phyloP scores from a whole-genome alignment of 92 coral and sea anemone genomes.

The Umimayanthus kanabou region DNA sequence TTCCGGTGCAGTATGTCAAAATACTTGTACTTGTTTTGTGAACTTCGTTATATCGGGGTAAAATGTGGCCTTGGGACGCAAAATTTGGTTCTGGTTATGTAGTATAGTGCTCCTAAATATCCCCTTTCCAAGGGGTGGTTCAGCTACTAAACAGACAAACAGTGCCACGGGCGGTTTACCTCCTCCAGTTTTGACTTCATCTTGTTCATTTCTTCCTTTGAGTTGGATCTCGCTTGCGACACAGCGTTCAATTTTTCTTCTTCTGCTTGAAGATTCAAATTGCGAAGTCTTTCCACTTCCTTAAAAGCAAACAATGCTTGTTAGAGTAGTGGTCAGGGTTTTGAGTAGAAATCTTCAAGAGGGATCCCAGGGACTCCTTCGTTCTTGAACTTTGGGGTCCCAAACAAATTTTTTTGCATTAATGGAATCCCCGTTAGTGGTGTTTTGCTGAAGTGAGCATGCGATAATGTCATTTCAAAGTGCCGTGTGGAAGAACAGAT shows the following conservation, averaged over 20 bases:
- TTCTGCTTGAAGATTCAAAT: conserved; percentile 78
- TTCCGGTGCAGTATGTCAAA: too few species aligned
- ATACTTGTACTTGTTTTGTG: too few species aligned
- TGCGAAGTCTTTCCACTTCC: conserved; percentile 90
- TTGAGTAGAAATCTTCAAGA: too few species aligned
- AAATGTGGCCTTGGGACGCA: too few species aligned
- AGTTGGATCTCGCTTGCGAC: conserved; percentile 70
- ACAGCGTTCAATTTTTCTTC: conserved; percentile 83
- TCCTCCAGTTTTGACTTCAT: conserved; percentile 84
- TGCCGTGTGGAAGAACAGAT: too few species aligned
- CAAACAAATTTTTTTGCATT: too few species aligned
- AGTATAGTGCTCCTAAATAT: not conserved
- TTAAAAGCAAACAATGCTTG: conserved; percentile 16
- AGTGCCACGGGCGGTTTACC: conserved; percentile 41
- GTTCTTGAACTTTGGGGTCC: too few species aligned
- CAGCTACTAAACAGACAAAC: not conserved
- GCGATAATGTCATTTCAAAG: not conserved
- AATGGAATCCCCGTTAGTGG: too few species aligned
- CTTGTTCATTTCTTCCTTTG: conserved; percentile 73
- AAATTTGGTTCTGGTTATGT: too few species aligned
- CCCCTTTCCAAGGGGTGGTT: not conserved
- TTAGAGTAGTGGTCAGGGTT: not conserved
- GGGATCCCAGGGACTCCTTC: too few species aligned
- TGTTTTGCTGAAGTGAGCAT: not conserved
- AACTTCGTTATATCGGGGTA: too few species aligned